Conservation (phyloP, 2,797 vertebrate species). For the Echeneis naucrates region DNA sequence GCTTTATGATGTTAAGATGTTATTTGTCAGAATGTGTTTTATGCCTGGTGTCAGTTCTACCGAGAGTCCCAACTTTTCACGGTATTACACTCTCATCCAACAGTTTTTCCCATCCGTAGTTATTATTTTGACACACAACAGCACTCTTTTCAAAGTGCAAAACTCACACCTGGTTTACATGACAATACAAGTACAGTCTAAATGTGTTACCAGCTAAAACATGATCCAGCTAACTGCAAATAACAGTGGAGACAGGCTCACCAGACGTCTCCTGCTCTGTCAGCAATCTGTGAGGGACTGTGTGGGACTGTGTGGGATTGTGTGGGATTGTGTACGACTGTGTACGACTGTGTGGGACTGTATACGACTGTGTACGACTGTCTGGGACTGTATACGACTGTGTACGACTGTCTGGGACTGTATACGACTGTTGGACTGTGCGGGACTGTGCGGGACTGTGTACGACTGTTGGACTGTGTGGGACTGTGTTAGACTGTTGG, state of each 20-base stretch:
- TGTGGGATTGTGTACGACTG: too few species aligned
- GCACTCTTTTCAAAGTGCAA: constrained; percentile 8
- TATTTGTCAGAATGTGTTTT: constrained; percentile 18
- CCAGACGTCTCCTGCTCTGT: constrained; percentile 46
- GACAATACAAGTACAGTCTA: constrained; percentile 8
- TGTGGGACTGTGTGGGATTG: too few species aligned
- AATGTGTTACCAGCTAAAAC: constrained; percentile 33
- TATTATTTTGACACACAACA: background rate
- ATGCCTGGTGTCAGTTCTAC: background rate
- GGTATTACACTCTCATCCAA: background rate
- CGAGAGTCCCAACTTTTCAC: background rate
- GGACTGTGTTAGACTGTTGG: too few species aligned
- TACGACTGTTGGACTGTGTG: too few species aligned
- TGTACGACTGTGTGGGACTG: too few species aligned
- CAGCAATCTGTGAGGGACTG: constrained; percentile 69
- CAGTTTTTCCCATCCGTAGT: background rate
- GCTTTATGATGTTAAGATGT: constrained; percentile 26
- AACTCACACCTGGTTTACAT: constrained; percentile 27
- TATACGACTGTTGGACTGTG: too few species aligned
- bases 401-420: too few species aligned
- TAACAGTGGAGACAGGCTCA: constrained; percentile 44
- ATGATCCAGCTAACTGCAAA: constrained; percentile 50
- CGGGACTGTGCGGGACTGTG: too few species aligned
- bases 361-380: too few species aligned
- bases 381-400: too few species aligned